These are phyloP conservation scores for Ricordea florida DNA, from an alignment of 92 coral and sea anemone genomes.

Conservation along the genomic window DNA sequence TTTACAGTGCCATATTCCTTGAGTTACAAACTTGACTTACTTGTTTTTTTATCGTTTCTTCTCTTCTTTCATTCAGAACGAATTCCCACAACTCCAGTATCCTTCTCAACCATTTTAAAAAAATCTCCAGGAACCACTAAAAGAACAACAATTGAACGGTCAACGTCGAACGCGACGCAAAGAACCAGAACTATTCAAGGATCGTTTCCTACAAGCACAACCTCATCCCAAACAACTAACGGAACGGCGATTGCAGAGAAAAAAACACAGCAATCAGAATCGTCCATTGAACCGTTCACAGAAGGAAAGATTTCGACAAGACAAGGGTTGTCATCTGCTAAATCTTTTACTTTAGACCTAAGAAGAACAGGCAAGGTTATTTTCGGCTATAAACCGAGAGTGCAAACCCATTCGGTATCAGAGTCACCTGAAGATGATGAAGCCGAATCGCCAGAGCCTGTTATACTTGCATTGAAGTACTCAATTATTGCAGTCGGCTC, in stretches of 20 bases:
- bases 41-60: no score
- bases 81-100: neutral
- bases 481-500: neutral
- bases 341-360: neutral
- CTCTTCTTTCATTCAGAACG: neutral
- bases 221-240: neutral
- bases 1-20: no score
- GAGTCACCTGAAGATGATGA: neutral
- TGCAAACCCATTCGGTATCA: no score
- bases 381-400: no score
- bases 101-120: neutral
- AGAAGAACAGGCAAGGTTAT: no score
- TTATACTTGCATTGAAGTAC: constrained; percentile 13
- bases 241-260: neutral
- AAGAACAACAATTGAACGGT: neutral
- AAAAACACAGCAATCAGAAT: neutral
- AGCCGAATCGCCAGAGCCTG: neutral
- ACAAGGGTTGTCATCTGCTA: neutral
- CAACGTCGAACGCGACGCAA: neutral
- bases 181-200: neutral
- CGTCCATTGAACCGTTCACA: neutral
- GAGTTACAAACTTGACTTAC: no score
- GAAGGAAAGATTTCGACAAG: neutral
- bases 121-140: neutral
- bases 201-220: neutral